phyloP scores from a whole-genome alignment of 2,888 invertebrate genomes.

The Hoplodrina blanda region DNA sequence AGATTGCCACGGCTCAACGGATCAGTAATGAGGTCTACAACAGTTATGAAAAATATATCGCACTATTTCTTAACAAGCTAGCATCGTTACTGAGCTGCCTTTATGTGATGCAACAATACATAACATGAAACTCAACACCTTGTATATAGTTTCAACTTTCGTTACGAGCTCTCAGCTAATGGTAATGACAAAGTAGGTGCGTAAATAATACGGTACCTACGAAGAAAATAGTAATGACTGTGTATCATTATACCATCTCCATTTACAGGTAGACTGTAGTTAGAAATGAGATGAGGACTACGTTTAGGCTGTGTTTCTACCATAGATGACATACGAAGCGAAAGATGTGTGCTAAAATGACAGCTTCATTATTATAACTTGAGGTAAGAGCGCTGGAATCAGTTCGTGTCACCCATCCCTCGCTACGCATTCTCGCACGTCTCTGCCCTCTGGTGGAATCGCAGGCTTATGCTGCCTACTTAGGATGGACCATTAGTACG shows the following conservation, averaged over 20 bases:
- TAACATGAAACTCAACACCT: slow-evolving; percentile 16
- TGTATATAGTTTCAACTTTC: slow-evolving; percentile 30
- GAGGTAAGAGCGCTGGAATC: too few relatives aligned
- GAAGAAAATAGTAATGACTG: slow-evolving; percentile 38
- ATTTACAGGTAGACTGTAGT: slow-evolving; percentile 14
- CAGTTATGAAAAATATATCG: slow-evolving; percentile 44
- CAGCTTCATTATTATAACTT: too few relatives aligned
- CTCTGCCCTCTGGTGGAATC: too few relatives aligned
- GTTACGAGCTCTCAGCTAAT: slow-evolving; percentile 25
- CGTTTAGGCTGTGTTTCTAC: neutral
- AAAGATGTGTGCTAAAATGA: too few relatives aligned
- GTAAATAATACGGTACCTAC: slow-evolving; percentile 27
- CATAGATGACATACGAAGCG: neutral
- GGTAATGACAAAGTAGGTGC: slow-evolving; percentile 27
- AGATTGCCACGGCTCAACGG: slow-evolving; percentile 23
- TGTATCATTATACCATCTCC: slow-evolving; percentile 15
- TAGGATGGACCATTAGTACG: neutral
- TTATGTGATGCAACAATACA: slow-evolving; percentile 32
- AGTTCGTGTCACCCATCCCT: too few relatives aligned
- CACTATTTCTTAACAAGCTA: slow-evolving; percentile 38
- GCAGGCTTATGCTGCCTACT: neutral
- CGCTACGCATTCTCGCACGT: too few relatives aligned
- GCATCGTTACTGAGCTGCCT: slow-evolving; percentile 14
- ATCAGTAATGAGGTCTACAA: slow-evolving; percentile 32
- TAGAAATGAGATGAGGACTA: neutral